Evolutionary conservation across 64 coral and sea anemone genomes (phyloP), one percentile per base, ranked within the genome.

Genomic region (Catalaphyllia jardinei): DNA sequence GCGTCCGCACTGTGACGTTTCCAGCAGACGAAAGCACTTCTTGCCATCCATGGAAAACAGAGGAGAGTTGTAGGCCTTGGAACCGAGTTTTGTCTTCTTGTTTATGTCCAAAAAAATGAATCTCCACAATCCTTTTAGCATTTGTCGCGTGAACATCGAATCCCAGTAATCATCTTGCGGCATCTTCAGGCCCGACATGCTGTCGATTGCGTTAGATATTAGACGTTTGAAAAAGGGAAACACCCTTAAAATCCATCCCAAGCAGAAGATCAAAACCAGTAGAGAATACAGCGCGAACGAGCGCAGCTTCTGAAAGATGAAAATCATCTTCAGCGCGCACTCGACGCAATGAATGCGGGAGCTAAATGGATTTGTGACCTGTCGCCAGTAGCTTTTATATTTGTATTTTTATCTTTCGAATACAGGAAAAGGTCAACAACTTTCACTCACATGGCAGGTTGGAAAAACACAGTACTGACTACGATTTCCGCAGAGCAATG

Each of bases 81-180:
- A 12, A 52, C 90, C 94, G 50, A 92, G 65, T 79, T 27, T 81
- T 29, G 88, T 87, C 19, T 63, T 83, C 60, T 96, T 96, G 24
- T 76, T 31, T 8, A 54, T 86, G 75, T 96, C 90, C 19, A 88
- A 49, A 14, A 88, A n/a, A 18, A 96, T 62, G n/a, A 50, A 82
- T 13, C 69, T 51, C 20, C 42, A 71, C 4, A 87, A 17, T 15
- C 73, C 72, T 8, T 88, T 89, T 22, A 79, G 79, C 94, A 96
- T 96, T 59, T 96, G 72, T 71, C 87, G 85, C 10, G 86, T 87
- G 51, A 96, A 96, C 19, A 96, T 50, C 14, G 91, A 84, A 13
- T 86, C 60, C 71, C 94, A 86, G 35, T 89, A 96, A 31, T 78
- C 62, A 13, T 93, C 91, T 29, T n/a, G 50, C 0, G 62, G 28